A percentile compares a stretch with the other conserved stretches of the same genome.
These are phyloP conservation scores for Coenobita brevimanus DNA, from an alignment of 1,140 invertebrate genomes.

Conservation along the genomic window DNA sequence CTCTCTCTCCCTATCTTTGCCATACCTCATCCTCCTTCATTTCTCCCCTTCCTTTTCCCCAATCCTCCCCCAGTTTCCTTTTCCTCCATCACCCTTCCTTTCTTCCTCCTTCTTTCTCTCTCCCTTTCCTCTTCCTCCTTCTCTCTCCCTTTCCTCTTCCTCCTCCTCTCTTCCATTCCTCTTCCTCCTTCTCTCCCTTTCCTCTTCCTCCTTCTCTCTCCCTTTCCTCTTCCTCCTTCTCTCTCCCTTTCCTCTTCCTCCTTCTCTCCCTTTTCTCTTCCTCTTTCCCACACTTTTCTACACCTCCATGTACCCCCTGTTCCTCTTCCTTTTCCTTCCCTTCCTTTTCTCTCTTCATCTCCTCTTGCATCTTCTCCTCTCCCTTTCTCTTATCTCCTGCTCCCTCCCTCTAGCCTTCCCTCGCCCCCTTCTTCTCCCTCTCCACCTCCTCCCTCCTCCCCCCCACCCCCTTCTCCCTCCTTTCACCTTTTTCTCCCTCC, in stretches of 20 bases:
- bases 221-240: background rate
- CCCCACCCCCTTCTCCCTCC: background rate
- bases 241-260: slow-evolving; percentile 6
- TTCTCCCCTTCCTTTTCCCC: background rate
- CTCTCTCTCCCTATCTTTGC: background rate
- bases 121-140: background rate
- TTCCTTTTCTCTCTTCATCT: background rate
- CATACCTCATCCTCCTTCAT: too few species aligned
- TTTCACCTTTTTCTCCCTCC: background rate
- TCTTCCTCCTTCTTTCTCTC: background rate
- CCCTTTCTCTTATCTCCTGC: background rate
- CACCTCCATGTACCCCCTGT: background rate
- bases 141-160: background rate
- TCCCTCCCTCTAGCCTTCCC: background rate
- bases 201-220: slow-evolving; percentile 10
- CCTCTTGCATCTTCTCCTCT: background rate
- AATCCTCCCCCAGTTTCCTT: background rate
- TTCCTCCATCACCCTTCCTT: background rate
- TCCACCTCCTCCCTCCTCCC: background rate
- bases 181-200: background rate
- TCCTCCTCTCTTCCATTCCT: background rate
- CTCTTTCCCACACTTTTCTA: background rate
- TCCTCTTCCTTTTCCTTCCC: background rate
- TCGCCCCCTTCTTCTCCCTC: background rate
- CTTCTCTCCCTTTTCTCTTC: background rate